Base-by-base conservation (phyloP, 2,888 invertebrate species). In the Yponomeuta plumbellus region DNA sequence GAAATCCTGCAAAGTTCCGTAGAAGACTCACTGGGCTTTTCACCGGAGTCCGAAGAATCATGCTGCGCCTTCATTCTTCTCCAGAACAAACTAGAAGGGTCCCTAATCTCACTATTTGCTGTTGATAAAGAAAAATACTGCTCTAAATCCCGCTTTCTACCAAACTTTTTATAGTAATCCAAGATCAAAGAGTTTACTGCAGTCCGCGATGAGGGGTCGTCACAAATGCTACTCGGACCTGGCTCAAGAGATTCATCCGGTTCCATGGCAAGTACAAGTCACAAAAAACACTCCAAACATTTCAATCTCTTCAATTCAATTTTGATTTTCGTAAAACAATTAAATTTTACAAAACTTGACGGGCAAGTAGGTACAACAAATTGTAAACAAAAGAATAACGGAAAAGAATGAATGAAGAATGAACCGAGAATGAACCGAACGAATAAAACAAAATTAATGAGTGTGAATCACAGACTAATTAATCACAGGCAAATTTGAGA, bases 121-220 rank as follows among this genome's bases (percentile, higher is more conserved):
- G 91, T 88, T 11, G 88, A 85, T 71, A 91, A 72, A 59, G 90
- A 93, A 81, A 95, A 94, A 79, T 93, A 95, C 73, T 94, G 94
- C 68, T 94, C 93, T 72, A 95, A 87, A 77, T 94, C 93, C 44
- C 93, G 84, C 74, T 93, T 94, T 71, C 93, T 92, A 1, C 94
- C 94, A 83, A 93, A 94, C 76, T 94, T 94, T 74, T 93, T 91
- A 76, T 94, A 95, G 80, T 95, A 95, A 75, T 95, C 94, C 73
- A 94, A 78, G 71, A 92, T 87, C 70, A 83, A 80, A 61, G 87
- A 80, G 72, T 88, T 91, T 66, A 91, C 81, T 62, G 86, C 83
- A 23, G 80, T 75, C 65, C 76, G 74, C 20, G 78, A 70, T 65
- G 75, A 76, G n/a, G 68, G 67, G 62, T 70, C 66, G 65, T 62